phyloP scores from a whole-genome alignment of 2,797 vertebrate species.

The Rousettus madagascariensis region DNA sequence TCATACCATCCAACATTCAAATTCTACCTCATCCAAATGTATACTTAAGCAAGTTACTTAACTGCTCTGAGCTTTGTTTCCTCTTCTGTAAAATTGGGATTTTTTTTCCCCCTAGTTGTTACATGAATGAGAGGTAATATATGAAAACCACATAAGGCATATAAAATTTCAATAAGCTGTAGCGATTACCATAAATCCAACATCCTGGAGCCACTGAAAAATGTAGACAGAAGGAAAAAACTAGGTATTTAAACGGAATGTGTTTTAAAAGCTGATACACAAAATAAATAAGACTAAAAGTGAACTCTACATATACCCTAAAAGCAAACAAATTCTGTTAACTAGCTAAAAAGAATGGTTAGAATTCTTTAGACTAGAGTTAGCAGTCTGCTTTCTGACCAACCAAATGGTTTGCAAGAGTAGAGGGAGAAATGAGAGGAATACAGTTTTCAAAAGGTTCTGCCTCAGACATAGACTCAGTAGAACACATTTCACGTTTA shows the following conservation, averaged over 20 bases:
- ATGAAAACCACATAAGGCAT: background rate
- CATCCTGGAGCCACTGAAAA: background rate
- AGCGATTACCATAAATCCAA: constrained; percentile 28
- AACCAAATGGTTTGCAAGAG: background rate
- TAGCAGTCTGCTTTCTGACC: background rate
- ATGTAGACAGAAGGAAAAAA: background rate
- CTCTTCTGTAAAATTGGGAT: background rate
- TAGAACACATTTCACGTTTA: constrained; percentile 30
- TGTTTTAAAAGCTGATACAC: constrained; percentile 4
- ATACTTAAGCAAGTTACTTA: background rate
- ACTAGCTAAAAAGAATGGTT: constrained; percentile 27
- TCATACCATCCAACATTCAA: background rate
- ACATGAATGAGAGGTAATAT: background rate
- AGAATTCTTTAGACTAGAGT: background rate
- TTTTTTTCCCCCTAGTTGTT: background rate
- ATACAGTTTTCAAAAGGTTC: constrained; percentile 40
- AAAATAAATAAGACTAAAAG: constrained; percentile 7
- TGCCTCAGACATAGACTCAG: constrained; percentile 11
- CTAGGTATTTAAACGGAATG: background rate
- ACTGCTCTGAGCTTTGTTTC: constrained; percentile 12
- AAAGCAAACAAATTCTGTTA: constrained; percentile 9
- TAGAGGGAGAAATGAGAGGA: background rate
- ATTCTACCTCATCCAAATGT: background rate
- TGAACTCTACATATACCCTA: background rate
- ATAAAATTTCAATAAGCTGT: background rate